Base-by-base conservation (phyloP, 2,888 invertebrate species). In the Plebejus argus region DNA sequence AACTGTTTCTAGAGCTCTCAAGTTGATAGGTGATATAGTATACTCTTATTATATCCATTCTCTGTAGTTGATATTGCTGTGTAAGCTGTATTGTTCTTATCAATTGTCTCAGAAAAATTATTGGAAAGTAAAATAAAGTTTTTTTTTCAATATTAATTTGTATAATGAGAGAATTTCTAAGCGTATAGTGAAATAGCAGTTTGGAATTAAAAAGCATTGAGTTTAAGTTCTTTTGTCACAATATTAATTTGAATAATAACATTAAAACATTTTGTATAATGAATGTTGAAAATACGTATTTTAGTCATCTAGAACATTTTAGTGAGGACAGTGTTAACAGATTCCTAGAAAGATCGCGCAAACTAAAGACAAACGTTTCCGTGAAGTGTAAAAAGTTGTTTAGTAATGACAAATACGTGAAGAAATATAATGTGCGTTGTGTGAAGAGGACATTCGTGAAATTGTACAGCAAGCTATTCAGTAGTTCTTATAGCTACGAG, bases 401-500 rank as follows among this genome's bases (percentile, higher is more conserved):
- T 28, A 23, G 23, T 3, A 74, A 49, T 53, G 45, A 72, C 71
- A 45, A 28, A 10, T 20, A 70, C 18, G 76, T 76, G 3, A 45
- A 33, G 39, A 39, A 78, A 81, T 81, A 78, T 45, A 92, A 87
- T 83, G 84, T 87, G 23, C 83, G 87, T 5, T 91, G 90, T 86
- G 85, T 91, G 28, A 92, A 88, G 81, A 87, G 92, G 79, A 89
- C 87, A 80, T 79, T 94, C 23, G 88, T 87, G 81, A 94, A 91
- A 83, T 87, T 95, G 74, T 94, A 84, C 82, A 87, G 83, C 77
- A 85, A 84, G 70, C 78, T 92, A 33, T 91, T 94, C 78, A 90
- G 86, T 77, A 87, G 94, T 81, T 88, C 88, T 79, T 92, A 91
- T 84, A 96, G 96, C 58, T 97, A 97, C 86, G 93, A 94, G 81